Conservation (phyloP, 1,140 invertebrate species). For the Drosophila ohnishii region DNA sequence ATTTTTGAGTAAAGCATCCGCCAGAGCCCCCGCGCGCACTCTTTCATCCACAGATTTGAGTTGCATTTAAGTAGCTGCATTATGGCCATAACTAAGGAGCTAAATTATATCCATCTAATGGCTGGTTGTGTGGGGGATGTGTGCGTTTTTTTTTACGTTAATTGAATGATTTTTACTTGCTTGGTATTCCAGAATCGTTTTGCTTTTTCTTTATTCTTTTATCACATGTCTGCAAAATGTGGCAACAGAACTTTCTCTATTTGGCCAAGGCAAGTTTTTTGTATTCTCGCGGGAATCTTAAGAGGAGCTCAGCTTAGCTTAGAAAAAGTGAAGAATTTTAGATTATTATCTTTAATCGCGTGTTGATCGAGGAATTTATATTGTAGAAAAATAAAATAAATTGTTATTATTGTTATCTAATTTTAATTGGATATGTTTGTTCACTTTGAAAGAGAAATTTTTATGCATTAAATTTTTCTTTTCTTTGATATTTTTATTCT, state of each 20-base stretch:
- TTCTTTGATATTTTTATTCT: too few relatives aligned
- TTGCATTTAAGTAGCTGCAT: slow-evolving; percentile 60
- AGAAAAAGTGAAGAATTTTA: slow-evolving; percentile 25
- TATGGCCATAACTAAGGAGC: slow-evolving; percentile 51
- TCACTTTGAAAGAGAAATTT: neutral
- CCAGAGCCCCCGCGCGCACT: slow-evolving; percentile 8
- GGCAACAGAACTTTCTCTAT: slow-evolving; percentile 43
- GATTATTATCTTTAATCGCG: slow-evolving; percentile 29
- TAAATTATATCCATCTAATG: slow-evolving; percentile 61
- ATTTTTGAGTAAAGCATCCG: slow-evolving; percentile 71
- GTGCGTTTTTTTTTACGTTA: slow-evolving; percentile 18
- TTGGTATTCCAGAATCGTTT: slow-evolving; percentile 44
- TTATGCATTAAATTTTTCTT: too few relatives aligned
- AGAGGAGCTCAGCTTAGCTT: neutral
- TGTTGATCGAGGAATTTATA: slow-evolving; percentile 5
- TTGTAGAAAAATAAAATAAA: neutral
- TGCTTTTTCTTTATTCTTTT: slow-evolving; percentile 16
- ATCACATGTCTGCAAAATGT: slow-evolving; percentile 4
- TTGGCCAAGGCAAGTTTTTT: slow-evolving; percentile 33
- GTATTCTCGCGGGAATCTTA: slow-evolving; percentile 6
- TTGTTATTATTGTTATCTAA: neutral
- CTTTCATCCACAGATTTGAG: slow-evolving; percentile 15
- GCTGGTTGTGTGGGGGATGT: slow-evolving; percentile 26
- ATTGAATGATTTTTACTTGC: slow-evolving; percentile 50
- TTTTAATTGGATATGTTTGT: neutral